Evolutionary conservation across 2,113 vertebrate genomes (phyloP).

Genomic region (Eublepharis macularius): DNA sequence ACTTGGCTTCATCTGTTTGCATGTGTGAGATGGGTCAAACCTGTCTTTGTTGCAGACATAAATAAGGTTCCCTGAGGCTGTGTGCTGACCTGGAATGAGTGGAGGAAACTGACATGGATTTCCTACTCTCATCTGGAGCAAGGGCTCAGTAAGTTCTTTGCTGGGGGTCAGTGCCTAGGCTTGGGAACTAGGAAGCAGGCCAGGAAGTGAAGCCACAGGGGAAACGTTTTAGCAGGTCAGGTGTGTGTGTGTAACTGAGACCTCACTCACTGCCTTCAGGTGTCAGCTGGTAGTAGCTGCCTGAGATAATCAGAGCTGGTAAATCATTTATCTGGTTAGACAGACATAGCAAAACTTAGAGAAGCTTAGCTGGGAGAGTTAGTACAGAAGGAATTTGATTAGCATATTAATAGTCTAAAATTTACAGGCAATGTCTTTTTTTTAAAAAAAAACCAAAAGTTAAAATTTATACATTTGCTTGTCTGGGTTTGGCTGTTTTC

Average conservation of each 20-base stretch:
- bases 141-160: not conserved
- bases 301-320: constrained; percentile 1
- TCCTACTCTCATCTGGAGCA: not conserved
- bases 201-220: constrained; percentile 7
- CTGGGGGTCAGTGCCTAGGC: not conserved
- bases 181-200: not conserved
- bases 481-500: not conserved
- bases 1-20: not conserved
- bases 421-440: not conserved
- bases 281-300: not conserved
- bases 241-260: constrained; percentile 9
- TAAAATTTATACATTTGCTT: not conserved
- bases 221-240: not conserved
- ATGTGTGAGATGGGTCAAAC: not conserved
- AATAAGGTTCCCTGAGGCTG: not conserved
- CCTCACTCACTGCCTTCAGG: not conserved
- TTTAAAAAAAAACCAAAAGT: not conserved
- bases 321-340: constrained; percentile 18
- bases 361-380: not conserved
- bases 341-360: not conserved
- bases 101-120: not conserved
- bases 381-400: constrained; percentile 10
- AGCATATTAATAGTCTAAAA: not conserved
- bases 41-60: not conserved
- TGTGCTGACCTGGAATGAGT: not conserved